Base-by-base conservation (phyloP, 2,113 vertebrate species). In the Dolichallabes microphthalmus region DNA sequence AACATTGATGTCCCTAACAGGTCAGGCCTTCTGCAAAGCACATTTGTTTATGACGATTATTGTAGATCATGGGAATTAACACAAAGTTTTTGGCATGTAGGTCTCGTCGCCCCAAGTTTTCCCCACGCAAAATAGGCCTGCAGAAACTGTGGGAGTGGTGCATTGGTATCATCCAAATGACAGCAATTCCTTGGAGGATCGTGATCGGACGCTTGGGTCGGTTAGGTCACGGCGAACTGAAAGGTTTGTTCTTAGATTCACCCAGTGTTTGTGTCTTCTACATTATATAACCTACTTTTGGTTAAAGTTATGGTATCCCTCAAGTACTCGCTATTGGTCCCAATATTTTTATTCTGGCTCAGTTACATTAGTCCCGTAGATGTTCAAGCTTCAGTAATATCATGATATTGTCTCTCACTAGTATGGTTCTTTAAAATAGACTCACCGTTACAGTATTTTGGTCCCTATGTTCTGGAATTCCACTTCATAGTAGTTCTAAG, bases 91-190 rank as follows among this genome's bases (percentile, higher is more conserved):
- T 84, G 55, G 19, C 30, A 57, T 52, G 53, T 86, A 99, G 98
- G 92, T 94, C 96, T 0, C 95, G 98, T 73, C 96, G 96, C 86
- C 96, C 96, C 57, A 99, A 98, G 88, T 91, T 98, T 27, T 98
- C 98, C 76, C 96, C 97, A 6, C 95, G 98, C 81, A 98, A 98
- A 90, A 97, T 97, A 5, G 97, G 98, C 61, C 93, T 99, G 60
- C 97, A 99, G 93, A 99, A 98, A 91, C 89, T 99, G 0, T 99
- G 97, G 98, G 97, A 99, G 12, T 99, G 97, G 97, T 99, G 97
- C 80, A 87, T 98, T 0, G 97, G 97, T 2, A 95, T 99, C 64
- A 96, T 99, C 15, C 98, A 99, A 91, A 98, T 97, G 97, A 99
- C 97, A 0, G 97, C 98, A 0, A 90, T 98, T 84, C 97, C 97